Evolutionary conservation across 2,888 invertebrate species (phyloP), one percentile per base, ranked within the genome.

Genomic region (Athalia cordata): DNA sequence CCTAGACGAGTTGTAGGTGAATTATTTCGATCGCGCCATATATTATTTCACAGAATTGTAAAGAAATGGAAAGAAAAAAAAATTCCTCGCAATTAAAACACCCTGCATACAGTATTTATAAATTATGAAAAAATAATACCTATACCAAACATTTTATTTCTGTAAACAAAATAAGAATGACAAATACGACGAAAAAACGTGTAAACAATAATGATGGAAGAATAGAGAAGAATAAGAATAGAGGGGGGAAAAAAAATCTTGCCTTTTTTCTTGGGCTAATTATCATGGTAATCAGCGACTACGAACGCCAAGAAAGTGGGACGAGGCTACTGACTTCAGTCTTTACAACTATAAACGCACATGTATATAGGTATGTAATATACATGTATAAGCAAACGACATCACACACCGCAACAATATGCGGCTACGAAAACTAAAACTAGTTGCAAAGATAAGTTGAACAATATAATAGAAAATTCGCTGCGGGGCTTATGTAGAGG

Each of bases 261-360:
- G 29, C 59, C 47, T 72, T 72, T 75, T 66, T 57, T 77, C 78
- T 61, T 49, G 80, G 81, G 79, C 79, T 83, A 83, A 84, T 84
- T 84, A 83, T 83, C 82, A 81, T 82, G 83, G 78, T 83, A 82
- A 83, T 83, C 82, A 74, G 75, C 65, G 79, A 59, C 77, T 70
- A 66, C 79, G 62, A 77, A 77, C 50, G 78, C 45, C 62, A 74
- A 78, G 75, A 82, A 85, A 85, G 81, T 83, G 80, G 83, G 76
- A 83, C 85, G 84, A 84, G 85, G 83, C 80, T 83, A 78, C 78
- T 78, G 75, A 78, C 81, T 80, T 68, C 62, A 70, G 75, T 75
- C 75, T 13, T 62, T 52, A 52, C 75, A 61, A 50, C 29, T 50
- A 49, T 64, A 52, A 55, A 5, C 15, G 29, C n/a, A 75, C 64